Base-by-base conservation (phyloP, 2,113 vertebrate genomes). In the Miniopterus natalensis region DNA sequence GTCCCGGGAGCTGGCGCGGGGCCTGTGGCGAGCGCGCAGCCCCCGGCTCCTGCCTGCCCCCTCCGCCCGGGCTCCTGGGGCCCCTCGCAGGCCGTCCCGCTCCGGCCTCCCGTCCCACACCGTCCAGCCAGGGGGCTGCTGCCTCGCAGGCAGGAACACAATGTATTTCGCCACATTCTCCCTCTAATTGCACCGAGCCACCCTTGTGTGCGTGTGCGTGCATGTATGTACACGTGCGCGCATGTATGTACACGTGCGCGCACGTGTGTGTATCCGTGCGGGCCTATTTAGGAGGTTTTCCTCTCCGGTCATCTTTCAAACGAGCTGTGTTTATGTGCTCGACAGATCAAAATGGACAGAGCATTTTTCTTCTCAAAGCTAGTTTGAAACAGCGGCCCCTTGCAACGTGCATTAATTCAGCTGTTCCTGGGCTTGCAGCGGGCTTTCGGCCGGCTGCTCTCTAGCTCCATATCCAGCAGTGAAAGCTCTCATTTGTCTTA, bases 401-500 rank as follows among this genome's bases (percentile, higher is more conserved):
- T 6, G 11, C 97, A 97, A 88, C 96, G 96, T 97, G 96, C 97
- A 96, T 97, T 97, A 96, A 97, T 97, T 98, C 98, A 98, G 97
- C 98, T 97, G 97, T 95, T 98, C 96, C 93, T 90, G 77, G 96
- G 95, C 96, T 98, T 95, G 97, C 96, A 96, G 97, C 93, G 92
- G 55, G 96, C 97, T 98, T 98, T 97, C 92, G 89, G 98, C 96
- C 96, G 63, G 95, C 84, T 95, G 94, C 95, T 98, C 96, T 93
- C 95, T 92, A 96, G 98, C 97, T 95, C 87, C 94, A 55, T 95
- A 97, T 98, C 98, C 98, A 98, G 97, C 98, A 98, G 98, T 98
- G 98, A 99, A 98, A 98, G 97, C 98, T 97, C 98, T 98, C 98
- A 98, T 99, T 98, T 98, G 97, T 99, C 98, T 98, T 98, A 88